Conservation (phyloP, 2,888 invertebrate genomes). For the Neoscelio sp. region DNA sequence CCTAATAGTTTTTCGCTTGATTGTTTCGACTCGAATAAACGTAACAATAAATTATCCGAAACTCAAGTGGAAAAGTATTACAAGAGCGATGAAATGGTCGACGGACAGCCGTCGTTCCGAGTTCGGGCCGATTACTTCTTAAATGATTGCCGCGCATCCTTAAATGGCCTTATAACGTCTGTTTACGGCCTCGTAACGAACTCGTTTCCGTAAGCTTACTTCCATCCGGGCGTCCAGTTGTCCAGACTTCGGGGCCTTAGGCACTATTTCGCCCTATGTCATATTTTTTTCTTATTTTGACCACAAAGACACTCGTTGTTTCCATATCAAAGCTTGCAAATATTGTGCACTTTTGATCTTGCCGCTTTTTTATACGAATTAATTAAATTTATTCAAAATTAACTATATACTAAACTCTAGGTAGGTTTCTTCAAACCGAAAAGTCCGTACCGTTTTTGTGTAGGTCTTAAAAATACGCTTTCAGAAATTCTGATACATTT, state of each 20-base stretch:
- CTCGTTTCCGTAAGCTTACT: conserved; percentile 77
- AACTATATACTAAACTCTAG: no score
- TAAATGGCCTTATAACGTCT: conserved; percentile 77
- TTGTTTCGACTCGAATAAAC: conserved; percentile 58
- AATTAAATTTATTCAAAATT: no score
- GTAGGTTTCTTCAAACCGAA: no score
- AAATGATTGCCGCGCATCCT: conserved; percentile 79
- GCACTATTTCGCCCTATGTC: conserved; percentile 39
- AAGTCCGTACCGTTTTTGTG: no score
- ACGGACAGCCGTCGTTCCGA: conserved; percentile 69
- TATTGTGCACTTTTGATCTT: no score
- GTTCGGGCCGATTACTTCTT: conserved; percentile 80
- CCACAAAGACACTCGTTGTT: conserved; percentile 31
- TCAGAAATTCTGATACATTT: no score
- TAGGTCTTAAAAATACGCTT: no score
- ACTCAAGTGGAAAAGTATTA: conserved; percentile 54
- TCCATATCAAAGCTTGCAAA: background rate
- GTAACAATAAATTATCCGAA: conserved; percentile 59
- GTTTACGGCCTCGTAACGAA: conserved; percentile 81
- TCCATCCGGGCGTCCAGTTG: conserved; percentile 65
- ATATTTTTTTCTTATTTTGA: conserved; percentile 40
- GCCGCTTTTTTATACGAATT: no score
- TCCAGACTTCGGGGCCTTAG: conserved; percentile 51
- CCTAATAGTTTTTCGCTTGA: conserved; percentile 50
- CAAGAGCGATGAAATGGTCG: conserved; percentile 51